Base-by-base conservation (phyloP, 2,888 invertebrate species). In the Callinectes sapidus region DNA sequence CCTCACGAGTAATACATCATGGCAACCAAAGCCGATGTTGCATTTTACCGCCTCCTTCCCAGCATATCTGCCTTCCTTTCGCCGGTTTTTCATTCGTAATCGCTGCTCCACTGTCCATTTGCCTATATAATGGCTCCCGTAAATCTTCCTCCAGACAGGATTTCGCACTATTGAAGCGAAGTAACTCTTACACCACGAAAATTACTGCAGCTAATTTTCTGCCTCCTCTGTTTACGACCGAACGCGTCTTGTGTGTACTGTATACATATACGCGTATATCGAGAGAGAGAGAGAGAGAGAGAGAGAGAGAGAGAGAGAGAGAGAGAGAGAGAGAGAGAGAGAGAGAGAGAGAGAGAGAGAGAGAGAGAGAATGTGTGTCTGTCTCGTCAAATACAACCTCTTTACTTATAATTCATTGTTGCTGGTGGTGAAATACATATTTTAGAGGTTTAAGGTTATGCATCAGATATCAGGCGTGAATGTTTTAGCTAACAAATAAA, bases 141-240 rank as follows among this genome's bases (percentile, higher is more conserved):
- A 87, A 87, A 39, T 87, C 54, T 87, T 42, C 39, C 87, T 35
- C 87, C 10, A 28, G 87, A 28, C 54, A 23, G 87, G 87, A 87
- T 87, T 87, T 87, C 28, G 87, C 87, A 87, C 48, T n/a, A 87
- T 87, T 87, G 87, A 87, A 87, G 87, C 14, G 87, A 87, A 87
- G 87, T 87, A 87, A 87, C 48, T 87, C 87, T 87, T 48, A 5
- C 23, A 87, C 54, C 39, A 48, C 87, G 81, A 48, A 87, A 87
- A 48, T 87, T 87, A n/a, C 42, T n/a, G 42, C 87, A 87, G 54
- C 87, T 87, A 87, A 87, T 87, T 87, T 28, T 87, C 87, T 87
- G 42, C 87, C 48, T 54, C 54, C n/a, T 48, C 48, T 54, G 54
- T 42, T 54, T 54, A 87, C 18, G 87, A 42, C 87, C 42, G 10